phyloP scores from a whole-genome alignment of 2,113 vertebrate genomes.

The Camelus dromedarius region DNA sequence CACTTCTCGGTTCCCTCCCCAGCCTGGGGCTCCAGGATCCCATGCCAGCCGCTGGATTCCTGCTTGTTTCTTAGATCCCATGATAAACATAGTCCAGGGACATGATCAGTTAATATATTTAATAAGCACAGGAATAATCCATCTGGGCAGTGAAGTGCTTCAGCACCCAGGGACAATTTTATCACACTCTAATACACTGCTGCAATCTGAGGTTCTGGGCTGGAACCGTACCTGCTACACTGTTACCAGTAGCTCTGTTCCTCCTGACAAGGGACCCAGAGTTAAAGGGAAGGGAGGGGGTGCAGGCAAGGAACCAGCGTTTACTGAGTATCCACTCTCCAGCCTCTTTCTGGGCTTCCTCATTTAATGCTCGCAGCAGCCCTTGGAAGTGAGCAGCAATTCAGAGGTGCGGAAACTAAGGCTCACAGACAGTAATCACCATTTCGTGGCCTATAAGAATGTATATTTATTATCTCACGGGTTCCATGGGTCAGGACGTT shows the following conservation, averaged over 20 bases:
- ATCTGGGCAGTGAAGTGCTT: neutral
- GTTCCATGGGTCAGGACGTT: neutral
- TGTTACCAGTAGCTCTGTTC: neutral
- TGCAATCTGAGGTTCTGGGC: neutral
- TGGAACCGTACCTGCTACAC: neutral
- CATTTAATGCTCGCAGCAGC: accelerated
- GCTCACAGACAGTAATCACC: accelerated
- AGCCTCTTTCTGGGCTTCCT: accelerated
- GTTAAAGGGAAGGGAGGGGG: accelerated
- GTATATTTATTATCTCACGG: neutral
- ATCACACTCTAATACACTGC: neutral
- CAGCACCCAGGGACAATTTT: neutral
- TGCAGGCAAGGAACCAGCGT: accelerated
- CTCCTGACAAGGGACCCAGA: neutral
- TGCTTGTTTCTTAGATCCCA: accelerated
- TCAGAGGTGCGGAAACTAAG: accelerated
- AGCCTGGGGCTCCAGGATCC: accelerated
- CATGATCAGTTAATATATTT: neutral
- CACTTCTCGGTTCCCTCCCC: accelerated
- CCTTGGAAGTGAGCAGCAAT: accelerated
- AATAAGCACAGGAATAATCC: neutral
- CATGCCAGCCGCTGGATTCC: accelerated
- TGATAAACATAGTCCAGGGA: too few species aligned
- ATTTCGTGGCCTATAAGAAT: neutral
- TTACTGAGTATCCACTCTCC: neutral